Evolutionary conservation across 2,797 vertebrate genomes (phyloP).

Genomic region (Semotilus atromaculatus): DNA sequence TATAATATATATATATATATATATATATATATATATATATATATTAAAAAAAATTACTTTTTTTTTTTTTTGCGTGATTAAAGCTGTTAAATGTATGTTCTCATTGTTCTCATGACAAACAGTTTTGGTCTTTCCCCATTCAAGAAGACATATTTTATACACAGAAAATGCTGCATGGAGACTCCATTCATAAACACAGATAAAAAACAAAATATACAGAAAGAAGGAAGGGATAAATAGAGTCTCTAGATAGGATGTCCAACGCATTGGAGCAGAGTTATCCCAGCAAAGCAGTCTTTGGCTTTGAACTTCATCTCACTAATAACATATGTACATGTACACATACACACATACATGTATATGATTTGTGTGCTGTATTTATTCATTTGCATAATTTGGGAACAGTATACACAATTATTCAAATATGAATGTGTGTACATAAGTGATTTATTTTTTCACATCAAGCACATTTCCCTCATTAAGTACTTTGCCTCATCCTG

Average conservation of each 20-base stretch:
- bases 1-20: no score
- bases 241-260: background rate
- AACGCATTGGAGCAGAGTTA: background rate
- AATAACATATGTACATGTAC: background rate
- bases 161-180: background rate
- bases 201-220: background rate
- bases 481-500: conserved; percentile 27
- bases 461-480: conserved; percentile 33
- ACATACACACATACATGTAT: background rate
- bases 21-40: no score
- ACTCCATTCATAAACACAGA: background rate
- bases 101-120: background rate
- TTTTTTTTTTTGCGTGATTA: no score
- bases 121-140: no score
- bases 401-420: background rate
- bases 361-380: background rate
- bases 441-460: conserved; percentile 16
- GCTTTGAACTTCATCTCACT: background rate
- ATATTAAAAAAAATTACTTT: no score
- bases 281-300: background rate
- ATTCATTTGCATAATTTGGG: background rate
- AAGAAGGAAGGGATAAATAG: background rate
- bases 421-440: conserved; percentile 7
- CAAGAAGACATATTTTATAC: background rate
- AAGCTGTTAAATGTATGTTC: background rate